phyloP scores from a whole-genome alignment of 2,888 invertebrate genomes.

The Sepiola atlantica region DNA sequence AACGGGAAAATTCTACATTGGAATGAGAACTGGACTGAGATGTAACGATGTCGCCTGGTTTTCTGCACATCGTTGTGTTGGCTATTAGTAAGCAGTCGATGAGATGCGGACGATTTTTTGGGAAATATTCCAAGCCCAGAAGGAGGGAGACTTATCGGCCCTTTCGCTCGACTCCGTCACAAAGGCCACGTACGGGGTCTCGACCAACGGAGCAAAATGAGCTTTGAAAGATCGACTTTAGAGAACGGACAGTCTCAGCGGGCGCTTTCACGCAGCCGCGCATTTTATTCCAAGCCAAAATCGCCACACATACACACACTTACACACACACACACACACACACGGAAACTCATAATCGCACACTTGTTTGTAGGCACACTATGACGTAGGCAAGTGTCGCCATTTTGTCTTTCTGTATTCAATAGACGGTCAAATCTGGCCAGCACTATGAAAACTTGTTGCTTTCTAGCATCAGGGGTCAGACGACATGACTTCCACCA shows the following conservation, averaged over 20 bases:
- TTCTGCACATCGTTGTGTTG: neutral
- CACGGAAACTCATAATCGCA: neutral
- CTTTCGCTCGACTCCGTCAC: slow-evolving; percentile 2
- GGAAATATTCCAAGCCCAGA: neutral
- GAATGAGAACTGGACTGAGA: neutral
- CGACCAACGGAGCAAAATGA: neutral
- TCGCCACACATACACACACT: neutral
- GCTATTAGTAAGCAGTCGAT: slow-evolving; percentile 18
- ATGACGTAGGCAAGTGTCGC: neutral
- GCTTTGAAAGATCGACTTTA: slow-evolving; percentile 11
- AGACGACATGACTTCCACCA: neutral
- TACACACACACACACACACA: neutral
- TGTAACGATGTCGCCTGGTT: neutral
- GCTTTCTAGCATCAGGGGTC: neutral
- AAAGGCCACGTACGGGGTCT: slow-evolving; percentile 32
- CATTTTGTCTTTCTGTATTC: neutral
- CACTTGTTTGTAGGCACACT: neutral
- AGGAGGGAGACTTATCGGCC: neutral
- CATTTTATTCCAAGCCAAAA: neutral
- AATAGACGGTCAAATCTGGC: slow-evolving; percentile 32
- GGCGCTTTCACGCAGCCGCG: neutral
- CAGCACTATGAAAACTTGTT: neutral
- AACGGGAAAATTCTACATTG: neutral
- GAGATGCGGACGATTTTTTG: neutral
- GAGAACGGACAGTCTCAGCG: neutral